A percentile compares a stretch with the other conserved stretches of the same genome.
These are phyloP conservation scores for Xiphophorus hellerii DNA, from an alignment of 2,113 vertebrate species.

Conservation along the genomic window DNA sequence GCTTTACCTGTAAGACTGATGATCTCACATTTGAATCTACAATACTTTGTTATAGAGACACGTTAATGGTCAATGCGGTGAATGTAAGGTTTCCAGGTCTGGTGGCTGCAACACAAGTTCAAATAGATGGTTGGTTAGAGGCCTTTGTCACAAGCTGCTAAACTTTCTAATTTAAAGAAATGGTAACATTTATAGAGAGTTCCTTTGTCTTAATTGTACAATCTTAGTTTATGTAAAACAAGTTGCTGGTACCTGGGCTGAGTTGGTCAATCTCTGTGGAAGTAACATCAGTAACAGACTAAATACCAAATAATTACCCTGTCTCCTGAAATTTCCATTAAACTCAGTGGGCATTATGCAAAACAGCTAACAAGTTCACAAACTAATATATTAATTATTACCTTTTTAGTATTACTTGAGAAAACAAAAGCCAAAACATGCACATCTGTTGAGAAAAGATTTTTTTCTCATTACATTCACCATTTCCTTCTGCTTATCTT, in stretches of 20 bases:
- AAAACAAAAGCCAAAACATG: background rate
- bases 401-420: background rate
- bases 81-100: background rate
- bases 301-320: background rate
- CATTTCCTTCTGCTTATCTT: background rate
- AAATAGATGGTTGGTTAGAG: background rate
- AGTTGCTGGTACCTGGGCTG: background rate
- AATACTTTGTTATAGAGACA: too few relatives aligned
- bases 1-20: too few relatives aligned
- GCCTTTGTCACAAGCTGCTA: background rate
- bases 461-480: background rate
- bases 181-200: background rate
- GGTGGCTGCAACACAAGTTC: background rate
- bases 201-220: background rate
- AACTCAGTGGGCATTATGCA: background rate
- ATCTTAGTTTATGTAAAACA: background rate
- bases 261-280: background rate
- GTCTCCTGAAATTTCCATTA: background rate
- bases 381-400: conserved; percentile 5
- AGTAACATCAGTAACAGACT: background rate
- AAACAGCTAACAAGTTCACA: background rate
- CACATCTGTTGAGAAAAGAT: background rate
- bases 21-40: too few relatives aligned
- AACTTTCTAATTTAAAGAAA: background rate
- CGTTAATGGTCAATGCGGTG: too few relatives aligned